These are phyloP conservation scores for Sipha maydis DNA, from an alignment of 2,888 invertebrate species.

Conservation along the genomic window DNA sequence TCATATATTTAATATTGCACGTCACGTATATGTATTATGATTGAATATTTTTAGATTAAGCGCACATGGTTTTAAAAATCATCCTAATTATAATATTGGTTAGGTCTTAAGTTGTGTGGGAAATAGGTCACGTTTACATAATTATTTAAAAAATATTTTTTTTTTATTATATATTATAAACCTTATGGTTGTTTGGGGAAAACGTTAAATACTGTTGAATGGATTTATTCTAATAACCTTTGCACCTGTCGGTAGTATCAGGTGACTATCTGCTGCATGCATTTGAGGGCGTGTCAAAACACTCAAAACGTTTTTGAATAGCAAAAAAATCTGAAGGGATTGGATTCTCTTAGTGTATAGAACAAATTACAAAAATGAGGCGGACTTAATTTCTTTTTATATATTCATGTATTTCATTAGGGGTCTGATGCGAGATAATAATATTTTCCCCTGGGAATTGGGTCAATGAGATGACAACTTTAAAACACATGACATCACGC, in stretches of 20 bases:
- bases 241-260: conserved; percentile 54
- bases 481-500: background rate
- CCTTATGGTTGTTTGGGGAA: conserved; percentile 14
- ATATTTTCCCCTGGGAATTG: conserved; percentile 57
- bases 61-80: conserved; percentile 34
- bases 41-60: conserved; percentile 31
- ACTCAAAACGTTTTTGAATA: conserved; percentile 51
- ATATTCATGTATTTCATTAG: conserved; percentile 19
- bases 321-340: conserved; percentile 23
- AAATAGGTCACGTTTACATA: conserved; percentile 58
- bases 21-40: background rate
- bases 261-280: conserved; percentile 33
- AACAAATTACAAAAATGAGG: conserved; percentile 42
- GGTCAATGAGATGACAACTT: conserved; percentile 50
- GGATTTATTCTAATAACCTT: conserved; percentile 45
- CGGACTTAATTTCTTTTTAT: conserved; percentile 34
- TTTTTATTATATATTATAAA: conserved; percentile 1
- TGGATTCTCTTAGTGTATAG: conserved; percentile 16
- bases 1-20: background rate
- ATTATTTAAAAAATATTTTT: conserved; percentile 24
- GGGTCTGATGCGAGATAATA: conserved; percentile 20
- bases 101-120: conserved; percentile 44
- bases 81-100: conserved; percentile 40
- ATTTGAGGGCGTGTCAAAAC: conserved; percentile 35
- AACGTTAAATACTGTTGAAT: conserved; percentile 41